Conservation (phyloP, 1,140 invertebrate species). For the Spodoptera frugiperda region DNA sequence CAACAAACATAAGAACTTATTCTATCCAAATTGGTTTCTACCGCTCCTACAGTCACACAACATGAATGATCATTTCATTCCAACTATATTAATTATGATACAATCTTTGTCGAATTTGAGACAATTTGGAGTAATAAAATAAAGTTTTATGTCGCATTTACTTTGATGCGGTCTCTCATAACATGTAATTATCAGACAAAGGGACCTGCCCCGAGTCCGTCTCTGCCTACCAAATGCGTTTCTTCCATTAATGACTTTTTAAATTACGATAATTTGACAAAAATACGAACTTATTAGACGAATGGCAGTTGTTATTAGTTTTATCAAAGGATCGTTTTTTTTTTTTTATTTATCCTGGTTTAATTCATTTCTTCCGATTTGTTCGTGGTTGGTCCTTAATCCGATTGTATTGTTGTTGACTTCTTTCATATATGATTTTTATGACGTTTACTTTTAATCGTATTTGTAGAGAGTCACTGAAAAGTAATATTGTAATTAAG, state of each 20-base stretch:
- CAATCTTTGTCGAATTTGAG: conserved; percentile 83
- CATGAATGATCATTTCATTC: conserved; percentile 60
- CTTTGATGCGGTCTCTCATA: conserved; percentile 75
- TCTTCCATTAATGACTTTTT: conserved; percentile 57
- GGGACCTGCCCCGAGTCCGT: conserved; percentile 54
- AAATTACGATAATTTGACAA: conserved; percentile 58
- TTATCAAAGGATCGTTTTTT: conserved; percentile 15
- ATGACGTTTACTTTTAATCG: too few species aligned
- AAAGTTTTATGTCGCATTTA: conserved; percentile 84
- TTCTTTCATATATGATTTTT: too few species aligned
- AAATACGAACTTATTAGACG: conserved; percentile 23
- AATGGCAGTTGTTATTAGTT: conserved; percentile 43
- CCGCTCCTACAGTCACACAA: conserved; percentile 8
- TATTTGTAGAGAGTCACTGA: too few species aligned
- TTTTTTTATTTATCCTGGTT: not conserved
- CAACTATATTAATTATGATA: conserved; percentile 74
- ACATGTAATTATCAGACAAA: conserved; percentile 76
- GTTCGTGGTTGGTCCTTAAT: too few species aligned
- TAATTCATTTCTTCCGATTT: not conserved
- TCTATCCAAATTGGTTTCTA: conserved; percentile 9
- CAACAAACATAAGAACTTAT: not conserved
- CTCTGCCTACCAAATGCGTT: conserved; percentile 45
- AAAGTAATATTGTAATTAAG: too few species aligned
- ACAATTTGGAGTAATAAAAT: conserved; percentile 84
- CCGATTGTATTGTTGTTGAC: too few species aligned